Base-by-base conservation (phyloP, 2,113 vertebrate species). In the Halichoeres trimaculatus region DNA sequence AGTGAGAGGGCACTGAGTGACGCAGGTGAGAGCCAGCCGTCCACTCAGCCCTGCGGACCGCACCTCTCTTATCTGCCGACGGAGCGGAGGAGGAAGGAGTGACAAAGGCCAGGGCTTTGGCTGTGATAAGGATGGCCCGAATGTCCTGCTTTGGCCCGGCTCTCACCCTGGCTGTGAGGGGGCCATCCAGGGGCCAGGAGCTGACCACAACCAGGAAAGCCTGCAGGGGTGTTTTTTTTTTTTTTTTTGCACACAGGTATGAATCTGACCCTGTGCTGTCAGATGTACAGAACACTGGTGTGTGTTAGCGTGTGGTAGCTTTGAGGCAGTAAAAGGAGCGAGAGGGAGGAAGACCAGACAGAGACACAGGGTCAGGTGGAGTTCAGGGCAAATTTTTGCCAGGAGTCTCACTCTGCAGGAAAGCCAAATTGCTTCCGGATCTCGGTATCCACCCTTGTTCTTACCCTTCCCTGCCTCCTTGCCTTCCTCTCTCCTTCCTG, bases 341-440 rank as follows among this genome's bases (percentile, higher is more conserved):
- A 20, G 66, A 74, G 76, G 81, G 43, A 74, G 71, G 85, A 71
- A 74, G 43, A 74, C 71, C 77, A 73, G 81, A 82, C 58, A 53
- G 66, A 76, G 76, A 79, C 23, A 30, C 85, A 91, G 93, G 97
- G 96, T 98, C 97, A 97, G 89, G 90, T 85, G 90, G 92, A 98
- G 97, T 96, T 98, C 96, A 97, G 93, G 88, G 91, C 94, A 96
- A 92, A 94, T 95, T 95, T 85, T 87, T 92, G 94, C 94, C 94
- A 91, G 91, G 70, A 92, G 94, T 94, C 94, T 88, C 84, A 91
- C 86, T 67, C 89, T 83, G 93, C 92, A 95, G 96, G 94, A 94
- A 97, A 95, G 92, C 92, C 87, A 96, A 95, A 96, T 92, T 94
- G 93, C 94, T 98, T 97, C 96, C 90, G 95, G 94, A 95, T 95